Evolutionary conservation across 2,888 invertebrate genomes (phyloP), one percentile per base, ranked within the genome.

Genomic region (Napeogenes inachia): DNA sequence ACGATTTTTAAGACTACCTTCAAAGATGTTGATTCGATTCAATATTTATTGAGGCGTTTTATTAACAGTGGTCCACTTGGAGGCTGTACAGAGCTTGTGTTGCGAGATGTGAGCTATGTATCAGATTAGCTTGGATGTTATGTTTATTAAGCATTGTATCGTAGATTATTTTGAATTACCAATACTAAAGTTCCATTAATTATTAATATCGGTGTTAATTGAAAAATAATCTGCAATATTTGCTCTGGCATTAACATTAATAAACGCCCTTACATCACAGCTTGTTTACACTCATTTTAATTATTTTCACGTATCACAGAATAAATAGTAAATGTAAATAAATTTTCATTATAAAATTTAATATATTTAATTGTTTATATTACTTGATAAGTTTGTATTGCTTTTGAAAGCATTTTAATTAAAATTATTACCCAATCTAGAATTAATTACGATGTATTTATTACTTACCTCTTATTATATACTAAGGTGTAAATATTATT

Each of bases 31-130:
- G 89, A 89, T 84, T 77, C 13, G 71, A 79, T 81, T 84, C 86
- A 90, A 89, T 84, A 79, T 90, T 90, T 90, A 87, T 75, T 89
- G 89, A 89, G 89, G 89, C 87, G 89, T 87, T 88, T 86, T 80
- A 79, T 81, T 75, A 69, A 70, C 71, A 70, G 72, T 71, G 79
- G 80, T 80, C 80, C 75, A 75, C 80, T 78, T 72, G 66, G 71
- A 73, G 73, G 80, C 80, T 84, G 74, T 77, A 68, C 74, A 74
- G 80, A 73, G 74, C 76, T 84, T 76, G 78, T 68, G 2, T 46
- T 46, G 77, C 74, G 75, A 78, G 75, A 75, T 21, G 21, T 21
- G 21, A 21, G 21, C 77, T 73, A 75, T 80, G 80, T 80, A 79
- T 78, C 62, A 68, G 64, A 65, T 71, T 75, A 53, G 74, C 75